Base-by-base conservation (phyloP, 2,888 invertebrate genomes). In the Heliothis peltigera region DNA sequence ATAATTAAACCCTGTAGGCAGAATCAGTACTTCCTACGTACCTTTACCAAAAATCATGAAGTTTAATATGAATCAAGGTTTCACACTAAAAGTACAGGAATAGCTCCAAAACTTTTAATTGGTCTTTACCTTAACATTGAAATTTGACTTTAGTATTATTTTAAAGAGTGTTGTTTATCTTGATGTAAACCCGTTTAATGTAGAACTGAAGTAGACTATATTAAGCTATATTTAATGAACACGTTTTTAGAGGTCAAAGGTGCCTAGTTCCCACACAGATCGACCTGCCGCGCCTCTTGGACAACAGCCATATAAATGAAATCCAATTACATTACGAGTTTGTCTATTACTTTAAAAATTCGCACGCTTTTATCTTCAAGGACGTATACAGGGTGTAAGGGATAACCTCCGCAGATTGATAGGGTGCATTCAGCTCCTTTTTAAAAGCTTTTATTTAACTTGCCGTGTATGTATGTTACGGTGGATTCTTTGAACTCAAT, bases 161-260 rank as follows among this genome's bases (percentile, higher is more conserved):
- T 35, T 42, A 54, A 22, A 53, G 32, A 18, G 25, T 18, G 68
- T 57, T 35, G 72, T 59, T 71, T 28, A 67, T 58, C 57, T 73
- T 71, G 49, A 32, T 18, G 39, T 2, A 22, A 56, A 61, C 56
- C 56, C 8, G 56, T 72, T 70, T 51, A 43, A 52, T 22, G 18
- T 61, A 25, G 18, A 57, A 55, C 62, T 52, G 39, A 44, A 55
- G 32, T 25, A 56, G 21, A 21, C 32, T 71, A 48, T 44, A 60
- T 65, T 60, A 51, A 59, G 62, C 6, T 61, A 64, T 17, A 57
- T 66, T 63, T 68, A 60, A 79, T 55, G 42, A 63, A 70, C 75
- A 63, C 22, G 66, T 53, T 72, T 61, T 62, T 65, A 79, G 77
- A 77, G 80, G 72, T 75, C 58, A 76, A 64, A 76, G 52, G 66